Evolutionary conservation across 1,140 invertebrate genomes (phyloP).

Genomic region (Rhagoletis pomonella): DNA sequence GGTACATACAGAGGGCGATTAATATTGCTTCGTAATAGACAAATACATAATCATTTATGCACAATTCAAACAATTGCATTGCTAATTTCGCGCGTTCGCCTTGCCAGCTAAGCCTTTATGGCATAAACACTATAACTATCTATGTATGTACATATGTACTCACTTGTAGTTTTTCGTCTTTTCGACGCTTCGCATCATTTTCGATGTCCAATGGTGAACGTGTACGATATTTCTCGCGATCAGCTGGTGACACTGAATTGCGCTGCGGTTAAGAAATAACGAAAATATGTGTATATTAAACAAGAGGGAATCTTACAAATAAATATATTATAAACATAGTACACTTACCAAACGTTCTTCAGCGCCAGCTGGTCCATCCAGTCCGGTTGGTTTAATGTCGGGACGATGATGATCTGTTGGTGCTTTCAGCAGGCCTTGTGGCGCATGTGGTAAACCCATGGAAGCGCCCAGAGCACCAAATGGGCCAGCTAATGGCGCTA

Average conservation of each 20-base stretch:
- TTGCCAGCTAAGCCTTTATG: not conserved
- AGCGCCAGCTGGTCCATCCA: conserved; percentile 72
- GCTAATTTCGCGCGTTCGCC: not conserved
- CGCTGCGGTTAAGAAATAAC: conserved; percentile 71
- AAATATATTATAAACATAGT: not conserved
- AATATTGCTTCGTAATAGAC: not conserved
- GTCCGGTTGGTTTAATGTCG: conserved; percentile 72
- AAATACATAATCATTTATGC: not conserved
- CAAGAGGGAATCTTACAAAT: not conserved
- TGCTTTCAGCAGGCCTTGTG: conserved; percentile 72
- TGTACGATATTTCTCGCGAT: conserved; percentile 89
- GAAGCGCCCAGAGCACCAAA: conserved; percentile 73
- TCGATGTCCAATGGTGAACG: conserved; percentile 81
- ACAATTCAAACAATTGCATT: too few species aligned
- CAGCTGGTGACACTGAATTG: conserved; percentile 91
- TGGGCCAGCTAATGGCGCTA: conserved; percentile 67
- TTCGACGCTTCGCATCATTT: conserved; percentile 83
- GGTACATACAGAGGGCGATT: not conserved
- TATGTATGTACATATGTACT: conserved; percentile 73
- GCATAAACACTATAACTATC: not conserved
- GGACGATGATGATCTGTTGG: conserved; percentile 73
- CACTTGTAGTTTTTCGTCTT: conserved; percentile 92
- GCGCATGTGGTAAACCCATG: conserved; percentile 72
- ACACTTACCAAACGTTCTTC: conserved; percentile 71
- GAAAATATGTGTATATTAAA: not conserved